Conservation (phyloP, 2,113 vertebrate genomes). For the Paracanthobrama guichenoti region DNA sequence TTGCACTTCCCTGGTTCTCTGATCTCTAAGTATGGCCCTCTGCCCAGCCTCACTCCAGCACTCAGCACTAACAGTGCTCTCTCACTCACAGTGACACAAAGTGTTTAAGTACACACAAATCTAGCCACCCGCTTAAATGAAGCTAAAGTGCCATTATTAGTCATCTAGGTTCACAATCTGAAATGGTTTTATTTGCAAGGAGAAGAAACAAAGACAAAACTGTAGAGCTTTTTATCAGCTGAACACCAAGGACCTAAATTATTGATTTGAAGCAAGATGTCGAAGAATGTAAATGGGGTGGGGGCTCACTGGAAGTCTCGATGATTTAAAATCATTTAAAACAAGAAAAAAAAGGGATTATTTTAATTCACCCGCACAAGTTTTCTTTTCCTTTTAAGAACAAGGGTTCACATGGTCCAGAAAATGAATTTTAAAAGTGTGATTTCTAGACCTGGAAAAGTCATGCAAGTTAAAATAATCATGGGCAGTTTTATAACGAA, state of each 20-base stretch:
- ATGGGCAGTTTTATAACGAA: background rate
- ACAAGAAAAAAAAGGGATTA: background rate
- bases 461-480: background rate
- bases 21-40: slow-evolving; percentile 25
- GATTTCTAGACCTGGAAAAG: background rate
- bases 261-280: background rate
- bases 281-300: background rate
- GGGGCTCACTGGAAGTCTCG: too few relatives aligned
- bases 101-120: slow-evolving; percentile 2
- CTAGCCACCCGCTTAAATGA: slow-evolving; percentile 3
- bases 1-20: slow-evolving; percentile 48
- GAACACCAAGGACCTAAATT: background rate
- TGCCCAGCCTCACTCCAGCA: slow-evolving; percentile 3
- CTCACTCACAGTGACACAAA: slow-evolving; percentile 20
- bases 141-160: slow-evolving; percentile 38
- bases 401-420: background rate
- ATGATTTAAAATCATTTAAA: background rate
- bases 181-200: background rate
- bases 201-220: background rate
- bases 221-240: background rate
- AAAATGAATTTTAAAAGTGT: background rate
- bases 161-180: slow-evolving; percentile 20
- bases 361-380: background rate
- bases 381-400: background rate
- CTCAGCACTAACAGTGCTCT: slow-evolving; percentile 21